Base-by-base conservation (phyloP, 2,888 invertebrate species). In the Brachypterus glaber region DNA sequence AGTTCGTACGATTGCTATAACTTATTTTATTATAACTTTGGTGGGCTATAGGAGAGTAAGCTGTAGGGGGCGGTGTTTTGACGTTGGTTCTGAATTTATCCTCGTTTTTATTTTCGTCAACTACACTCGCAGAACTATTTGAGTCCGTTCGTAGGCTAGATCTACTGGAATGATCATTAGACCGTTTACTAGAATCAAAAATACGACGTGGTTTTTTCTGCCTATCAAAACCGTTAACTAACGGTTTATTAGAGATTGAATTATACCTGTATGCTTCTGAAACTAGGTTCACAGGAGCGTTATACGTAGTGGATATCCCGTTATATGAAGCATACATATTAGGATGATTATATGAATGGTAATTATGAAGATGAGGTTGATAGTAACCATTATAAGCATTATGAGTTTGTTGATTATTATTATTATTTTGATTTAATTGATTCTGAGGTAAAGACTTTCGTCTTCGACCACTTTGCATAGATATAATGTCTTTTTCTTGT, bases 401-500 rank as follows among this genome's bases (percentile, higher is more conserved):
- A 13, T 9, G 8, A 4, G 21, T 21, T 7, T 9, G 12, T 5
- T 11, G 8, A 11, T 9, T 7, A 5, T 9, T 5, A 5, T 21
- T 21, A 9, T 9, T 5, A 21, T 5, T 5, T 21, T 21, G 21
- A 1, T 30, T 30, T 12, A 25, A 35, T 9, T 35, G 21, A 17
- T 26, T 30, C 30, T 26, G 33, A 2, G 43, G 43, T 15, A 30
- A 32, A 1, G 46, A 45, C 40, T 55, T 58, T 24, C 53, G 52
- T 17, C 60, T 51, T 5, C 64, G 53, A 13, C 66, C 66, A 34
- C 64, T 58, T 40, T 64, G 63, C 63, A 66, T 59, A 30, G 65
- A 60, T 21, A 52, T 55, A 33, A 54, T 52, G 45, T 66, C 66
- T 41, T 59, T 64, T 46, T 64, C 66, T 45, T 62, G 61, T 25